phyloP scores from a whole-genome alignment of 2,113 vertebrate species.

The Sinocyclocheilus maitianheensis region DNA sequence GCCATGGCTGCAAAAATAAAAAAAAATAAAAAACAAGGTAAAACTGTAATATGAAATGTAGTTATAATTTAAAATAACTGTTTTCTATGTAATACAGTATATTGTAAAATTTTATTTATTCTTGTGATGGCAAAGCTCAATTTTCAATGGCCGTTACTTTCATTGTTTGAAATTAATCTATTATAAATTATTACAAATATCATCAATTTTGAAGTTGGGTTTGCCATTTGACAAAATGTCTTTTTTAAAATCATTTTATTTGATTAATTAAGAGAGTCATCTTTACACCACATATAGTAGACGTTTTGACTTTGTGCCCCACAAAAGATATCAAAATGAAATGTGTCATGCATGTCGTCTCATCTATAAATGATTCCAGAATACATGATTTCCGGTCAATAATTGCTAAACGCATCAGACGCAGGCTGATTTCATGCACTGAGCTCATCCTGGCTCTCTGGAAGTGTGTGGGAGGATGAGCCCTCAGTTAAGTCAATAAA shows the following conservation, averaged over 20 bases:
- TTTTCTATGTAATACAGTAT: background rate
- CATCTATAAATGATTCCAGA: background rate
- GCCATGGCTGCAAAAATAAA: too few relatives aligned
- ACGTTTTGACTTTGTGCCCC: background rate
- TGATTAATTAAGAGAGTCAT: background rate
- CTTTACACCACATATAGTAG: background rate
- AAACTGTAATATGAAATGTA: too few relatives aligned
- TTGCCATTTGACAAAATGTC: too few relatives aligned
- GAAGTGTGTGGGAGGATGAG: constrained; percentile 7
- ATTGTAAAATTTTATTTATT: background rate
- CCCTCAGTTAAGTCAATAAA: constrained; percentile 9
- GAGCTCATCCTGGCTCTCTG: background rate
- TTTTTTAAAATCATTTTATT: background rate
- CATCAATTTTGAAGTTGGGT: background rate
- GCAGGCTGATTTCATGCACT: background rate
- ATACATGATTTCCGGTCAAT: background rate
- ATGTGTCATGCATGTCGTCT: background rate
- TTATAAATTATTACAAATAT: background rate
- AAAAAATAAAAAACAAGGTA: too few relatives aligned
- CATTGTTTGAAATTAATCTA: too few relatives aligned
- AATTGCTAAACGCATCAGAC: background rate
- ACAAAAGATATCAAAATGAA: background rate
- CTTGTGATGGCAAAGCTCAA: background rate
- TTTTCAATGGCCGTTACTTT: background rate
- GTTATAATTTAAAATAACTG: background rate